Evolutionary conservation across 2,113 vertebrate species (phyloP), one percentile per base, ranked within the genome.

Genomic region (Melozone crissalis): DNA sequence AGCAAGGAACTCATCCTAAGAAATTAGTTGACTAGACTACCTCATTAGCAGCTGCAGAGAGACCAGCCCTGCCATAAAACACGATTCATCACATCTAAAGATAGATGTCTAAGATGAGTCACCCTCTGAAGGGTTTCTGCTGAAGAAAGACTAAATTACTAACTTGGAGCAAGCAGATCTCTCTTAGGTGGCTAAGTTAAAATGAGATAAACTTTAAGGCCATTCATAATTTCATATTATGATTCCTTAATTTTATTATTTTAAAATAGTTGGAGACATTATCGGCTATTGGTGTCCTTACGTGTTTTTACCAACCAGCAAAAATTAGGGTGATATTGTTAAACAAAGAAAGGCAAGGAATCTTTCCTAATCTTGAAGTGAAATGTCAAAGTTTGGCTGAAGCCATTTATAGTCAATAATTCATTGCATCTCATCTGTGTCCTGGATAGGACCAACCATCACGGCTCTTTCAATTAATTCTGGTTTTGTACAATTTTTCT

Each of bases 11-110:
- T 55, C 23, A n/a, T 23, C 46, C 66, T 62, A 51, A 68, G 76
- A 92, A 90, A 33, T 86, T 66, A 87, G 41, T 55, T 89, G 65
- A 74, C 52, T 87, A 78, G 77, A 63, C 69, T 81, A 17, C 26
- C 27, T 87, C 65, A 35, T 84, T 39, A 54, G 19, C 27, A 75
- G 27, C 11, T 87, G 76, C 37, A 71, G 55, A 84, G 58, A 80
- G 18, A 81, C 20, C 8, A 28, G 8, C 30, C 44, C 54, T 59
- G 77, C 30, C 33, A 61, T 47, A 61, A 80, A 67, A n/a, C 9
- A n/a, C 7, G 0, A 87, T 82, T 89, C 18, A 94, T 54, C 30
- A 59, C 30, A 55, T 75, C 47, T 87, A 84, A 91, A 89, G 46
- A 80, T 41, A 86, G 26, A 55, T 75, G 35, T 54, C 61, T 43